Percentiles rank a stretch among this genome's conserved stretches.
These are phyloP conservation scores for Antigone vipio DNA, from an alignment of 2,113 vertebrate species.

Conservation along the genomic window DNA sequence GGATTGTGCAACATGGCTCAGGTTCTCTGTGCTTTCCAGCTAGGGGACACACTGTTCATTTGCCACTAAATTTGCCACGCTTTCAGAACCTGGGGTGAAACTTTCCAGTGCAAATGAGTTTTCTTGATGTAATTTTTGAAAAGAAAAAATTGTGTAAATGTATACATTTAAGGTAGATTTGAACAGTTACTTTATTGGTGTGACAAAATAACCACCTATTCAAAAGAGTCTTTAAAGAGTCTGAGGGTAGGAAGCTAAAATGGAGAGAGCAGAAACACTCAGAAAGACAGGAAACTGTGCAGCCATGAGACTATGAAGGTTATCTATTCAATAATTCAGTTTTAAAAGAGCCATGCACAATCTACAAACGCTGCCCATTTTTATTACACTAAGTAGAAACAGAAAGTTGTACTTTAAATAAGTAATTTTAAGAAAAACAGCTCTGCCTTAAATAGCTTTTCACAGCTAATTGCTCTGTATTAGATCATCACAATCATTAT, in stretches of 20 bases:
- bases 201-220: background rate
- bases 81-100: background rate
- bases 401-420: background rate
- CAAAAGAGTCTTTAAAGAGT: background rate
- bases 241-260: background rate
- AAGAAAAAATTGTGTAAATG: background rate
- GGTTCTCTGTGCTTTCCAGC: background rate
- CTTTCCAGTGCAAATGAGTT: background rate
- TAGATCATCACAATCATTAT: background rate
- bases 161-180: background rate
- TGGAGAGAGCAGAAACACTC: background rate
- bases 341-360: background rate
- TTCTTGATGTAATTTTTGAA: background rate
- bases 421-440: background rate
- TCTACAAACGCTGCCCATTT: background rate
- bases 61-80: background rate
- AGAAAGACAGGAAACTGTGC: background rate
- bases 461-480: background rate
- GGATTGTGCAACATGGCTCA: fast-evolving
- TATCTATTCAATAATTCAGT: background rate
- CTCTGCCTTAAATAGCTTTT: background rate
- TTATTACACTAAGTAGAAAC: background rate
- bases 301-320: background rate
- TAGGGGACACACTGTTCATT: background rate
- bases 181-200: background rate